A percentile compares a stretch with the other conserved stretches of the same genome.
Conservation (phyloP, 1,140 invertebrate genomes). For the Tetramorium alpestre region DNA sequence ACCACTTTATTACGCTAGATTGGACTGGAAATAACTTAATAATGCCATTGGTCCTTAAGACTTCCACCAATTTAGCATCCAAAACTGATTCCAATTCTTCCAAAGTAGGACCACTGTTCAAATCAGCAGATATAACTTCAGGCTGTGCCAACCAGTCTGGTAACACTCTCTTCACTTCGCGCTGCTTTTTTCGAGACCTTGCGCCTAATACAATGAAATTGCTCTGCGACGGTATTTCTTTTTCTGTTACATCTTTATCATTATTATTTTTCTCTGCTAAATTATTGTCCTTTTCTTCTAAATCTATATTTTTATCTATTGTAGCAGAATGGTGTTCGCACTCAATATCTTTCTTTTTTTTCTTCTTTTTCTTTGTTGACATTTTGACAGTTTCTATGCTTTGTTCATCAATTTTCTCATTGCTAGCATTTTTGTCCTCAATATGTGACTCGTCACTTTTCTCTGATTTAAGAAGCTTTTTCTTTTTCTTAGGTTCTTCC, state of each 20-base stretch:
- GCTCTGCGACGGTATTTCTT: not conserved
- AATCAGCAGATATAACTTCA: constrained; percentile 90
- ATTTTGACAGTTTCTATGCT: not conserved
- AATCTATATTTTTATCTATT: constrained; percentile 2
- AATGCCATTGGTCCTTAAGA: constrained; percentile 91
- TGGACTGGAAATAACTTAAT: constrained; percentile 96
- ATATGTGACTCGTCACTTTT: not conserved
- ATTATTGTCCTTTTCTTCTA: not conserved
- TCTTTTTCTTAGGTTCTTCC: constrained; percentile 29
- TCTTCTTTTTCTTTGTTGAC: constrained; percentile 1
- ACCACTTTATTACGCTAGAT: constrained; percentile 92
- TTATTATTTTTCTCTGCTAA: not conserved
- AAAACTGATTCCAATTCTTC: constrained; percentile 88
- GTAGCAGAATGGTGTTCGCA: not conserved
- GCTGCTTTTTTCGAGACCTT: constrained; percentile 74
- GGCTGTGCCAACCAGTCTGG: constrained; percentile 95
- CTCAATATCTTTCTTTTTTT: constrained; percentile 10
- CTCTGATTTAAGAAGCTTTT: not conserved
- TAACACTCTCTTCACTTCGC: constrained; percentile 89
- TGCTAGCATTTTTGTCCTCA: not conserved
- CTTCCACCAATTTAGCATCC: constrained; percentile 88
- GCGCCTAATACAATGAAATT: constrained; percentile 80
- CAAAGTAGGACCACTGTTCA: constrained; percentile 87
- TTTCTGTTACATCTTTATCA: not conserved
- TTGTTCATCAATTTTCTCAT: constrained; percentile 15